phyloP scores from a whole-genome alignment of 2,888 invertebrate genomes.

The Pyralis farinalis region DNA sequence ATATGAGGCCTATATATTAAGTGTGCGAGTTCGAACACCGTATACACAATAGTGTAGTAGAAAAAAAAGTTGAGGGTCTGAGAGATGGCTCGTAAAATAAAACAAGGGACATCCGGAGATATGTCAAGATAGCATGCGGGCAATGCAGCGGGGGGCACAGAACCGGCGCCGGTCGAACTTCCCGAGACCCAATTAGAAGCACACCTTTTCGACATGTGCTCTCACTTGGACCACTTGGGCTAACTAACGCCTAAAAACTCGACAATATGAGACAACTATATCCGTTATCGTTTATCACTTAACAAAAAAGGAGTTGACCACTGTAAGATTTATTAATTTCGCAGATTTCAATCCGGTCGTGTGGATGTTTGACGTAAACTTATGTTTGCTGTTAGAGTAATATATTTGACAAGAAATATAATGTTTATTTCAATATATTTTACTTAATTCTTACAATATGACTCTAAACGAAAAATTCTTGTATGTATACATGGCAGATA shows the following conservation, averaged over 20 bases:
- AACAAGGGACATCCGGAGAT: conserved; percentile 78
- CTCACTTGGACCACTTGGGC: conserved; percentile 61
- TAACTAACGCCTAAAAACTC: conserved; percentile 65
- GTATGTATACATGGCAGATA: too few relatives aligned
- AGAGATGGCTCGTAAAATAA: conserved; percentile 78
- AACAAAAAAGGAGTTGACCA: conserved; percentile 18
- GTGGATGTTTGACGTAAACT: too few relatives aligned
- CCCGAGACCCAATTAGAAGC: conserved; percentile 77
- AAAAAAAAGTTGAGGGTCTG: conserved; percentile 48
- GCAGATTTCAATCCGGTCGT: background rate
- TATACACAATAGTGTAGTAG: conserved; percentile 62
- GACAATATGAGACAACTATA: conserved; percentile 57
- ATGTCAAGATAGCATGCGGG: conserved; percentile 70
- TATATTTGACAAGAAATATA: too few relatives aligned
- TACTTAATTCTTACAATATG: too few relatives aligned
- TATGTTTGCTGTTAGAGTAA: too few relatives aligned
- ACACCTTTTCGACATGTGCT: conserved; percentile 80
- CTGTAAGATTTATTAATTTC: conserved; percentile 1
- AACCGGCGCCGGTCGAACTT: conserved; percentile 56
- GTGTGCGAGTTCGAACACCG: conserved; percentile 53
- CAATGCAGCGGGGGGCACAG: conserved; percentile 59
- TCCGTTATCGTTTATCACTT: conserved; percentile 67
- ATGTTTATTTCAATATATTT: too few relatives aligned
- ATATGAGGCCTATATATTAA: conserved; percentile 67
- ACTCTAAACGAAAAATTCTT: too few relatives aligned